Evolutionary conservation across 2,113 vertebrate species (phyloP).

Genomic region (Podarcis muralis): DNA sequence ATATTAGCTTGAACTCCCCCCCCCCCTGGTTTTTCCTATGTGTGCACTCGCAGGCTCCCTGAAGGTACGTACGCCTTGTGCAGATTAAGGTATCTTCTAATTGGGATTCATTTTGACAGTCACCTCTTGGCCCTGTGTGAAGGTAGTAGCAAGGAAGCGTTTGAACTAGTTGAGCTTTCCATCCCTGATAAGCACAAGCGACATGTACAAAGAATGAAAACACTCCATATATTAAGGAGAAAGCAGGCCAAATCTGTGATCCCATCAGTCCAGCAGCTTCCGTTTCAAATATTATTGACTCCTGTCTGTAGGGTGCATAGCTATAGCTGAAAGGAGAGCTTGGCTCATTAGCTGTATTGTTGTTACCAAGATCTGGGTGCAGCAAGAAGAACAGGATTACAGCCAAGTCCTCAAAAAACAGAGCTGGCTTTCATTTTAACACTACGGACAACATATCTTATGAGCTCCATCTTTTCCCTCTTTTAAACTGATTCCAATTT

Average conservation of each 20-base stretch:
- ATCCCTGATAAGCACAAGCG: background rate
- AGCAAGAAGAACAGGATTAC: background rate
- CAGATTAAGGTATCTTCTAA: slow-evolving; percentile 5
- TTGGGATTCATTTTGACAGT: slow-evolving; percentile 7
- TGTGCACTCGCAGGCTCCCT: background rate
- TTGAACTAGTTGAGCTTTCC: slow-evolving; percentile 15
- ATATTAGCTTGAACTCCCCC: background rate
- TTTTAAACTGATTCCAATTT: background rate
- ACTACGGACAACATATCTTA: background rate
- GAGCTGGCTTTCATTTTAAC: background rate
- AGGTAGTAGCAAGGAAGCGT: background rate
- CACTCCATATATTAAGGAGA: background rate
- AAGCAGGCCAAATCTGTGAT: slow-evolving; percentile 3
- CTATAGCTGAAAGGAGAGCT: background rate
- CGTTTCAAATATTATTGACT: slow-evolving; percentile 24
- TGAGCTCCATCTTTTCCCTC: background rate
- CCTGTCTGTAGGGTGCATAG: background rate
- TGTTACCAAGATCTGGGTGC: slow-evolving; percentile 13
- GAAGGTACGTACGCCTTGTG: background rate
- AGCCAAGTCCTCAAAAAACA: background rate
- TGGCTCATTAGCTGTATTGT: background rate
- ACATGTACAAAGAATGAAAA: background rate
- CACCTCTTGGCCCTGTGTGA: background rate
- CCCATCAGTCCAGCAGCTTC: background rate
- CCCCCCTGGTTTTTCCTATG: background rate